A percentile compares a stretch with the other conserved stretches of the same genome.
Conservation (phyloP, 2,113 vertebrate species). For the Chauna torquata region DNA sequence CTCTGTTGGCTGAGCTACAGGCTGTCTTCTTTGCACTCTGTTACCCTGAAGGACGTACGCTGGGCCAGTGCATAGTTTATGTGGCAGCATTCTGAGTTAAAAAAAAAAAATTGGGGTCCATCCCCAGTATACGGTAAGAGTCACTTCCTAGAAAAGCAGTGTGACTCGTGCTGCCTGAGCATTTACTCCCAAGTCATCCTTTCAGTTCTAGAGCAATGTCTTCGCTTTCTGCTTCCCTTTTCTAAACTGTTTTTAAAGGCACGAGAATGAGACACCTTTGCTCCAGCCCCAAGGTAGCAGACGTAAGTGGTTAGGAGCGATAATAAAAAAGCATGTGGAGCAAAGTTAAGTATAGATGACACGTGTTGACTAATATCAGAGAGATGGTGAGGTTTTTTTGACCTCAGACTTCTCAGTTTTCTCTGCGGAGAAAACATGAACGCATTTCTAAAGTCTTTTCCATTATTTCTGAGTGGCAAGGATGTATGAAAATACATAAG, state of each 20-base stretch:
- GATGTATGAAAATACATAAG: not conserved
- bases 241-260: not conserved
- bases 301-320: not conserved
- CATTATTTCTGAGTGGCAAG: not conserved
- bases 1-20: not conserved
- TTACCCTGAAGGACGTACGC: not conserved
- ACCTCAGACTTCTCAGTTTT: constrained; percentile 15
- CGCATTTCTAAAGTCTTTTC: not conserved
- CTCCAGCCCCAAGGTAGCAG: not conserved
- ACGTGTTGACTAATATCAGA: not conserved
- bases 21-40: not conserved
- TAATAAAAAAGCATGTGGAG: not conserved
- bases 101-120: not conserved
- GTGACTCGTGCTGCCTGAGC: not conserved
- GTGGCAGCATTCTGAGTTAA: not conserved
- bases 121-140: not conserved
- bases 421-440: not conserved
- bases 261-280: not conserved
- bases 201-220: not conserved
- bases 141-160: not conserved
- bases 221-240: not conserved
- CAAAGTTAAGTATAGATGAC: not conserved
- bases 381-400: not conserved
- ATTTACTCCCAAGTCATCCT: not conserved
- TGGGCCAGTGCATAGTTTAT: not conserved